Conservation (phyloP, 2,113 vertebrate genomes). For the Microcebus griseorufus region DNA sequence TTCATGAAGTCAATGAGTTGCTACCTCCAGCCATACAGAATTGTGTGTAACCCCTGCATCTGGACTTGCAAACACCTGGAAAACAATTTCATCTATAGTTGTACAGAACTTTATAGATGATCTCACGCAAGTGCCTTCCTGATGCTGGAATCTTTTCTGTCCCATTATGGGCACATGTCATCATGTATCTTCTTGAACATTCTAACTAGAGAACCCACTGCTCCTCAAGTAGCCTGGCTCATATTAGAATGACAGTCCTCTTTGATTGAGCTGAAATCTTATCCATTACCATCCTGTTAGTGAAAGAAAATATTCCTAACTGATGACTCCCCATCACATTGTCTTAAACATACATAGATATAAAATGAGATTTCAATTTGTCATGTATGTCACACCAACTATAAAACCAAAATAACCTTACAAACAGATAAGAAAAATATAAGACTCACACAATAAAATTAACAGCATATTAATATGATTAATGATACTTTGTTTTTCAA, state of each 20-base stretch:
- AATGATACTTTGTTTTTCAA: not conserved
- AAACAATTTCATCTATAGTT: not conserved
- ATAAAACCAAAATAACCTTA: conserved; percentile 26
- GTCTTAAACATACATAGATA: not conserved
- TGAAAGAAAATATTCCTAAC: not conserved
- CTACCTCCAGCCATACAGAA: not conserved
- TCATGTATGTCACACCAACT: not conserved
- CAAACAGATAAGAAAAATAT: not conserved
- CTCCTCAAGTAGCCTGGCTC: not conserved
- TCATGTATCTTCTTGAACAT: not conserved
- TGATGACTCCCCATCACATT: not conserved
- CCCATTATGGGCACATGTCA: not conserved
- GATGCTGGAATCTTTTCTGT: not conserved
- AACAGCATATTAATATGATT: not conserved
- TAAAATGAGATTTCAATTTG: conserved; percentile 8
- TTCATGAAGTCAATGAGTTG: not conserved
- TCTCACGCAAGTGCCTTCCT: not conserved
- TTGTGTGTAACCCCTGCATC: not conserved
- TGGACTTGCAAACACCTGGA: not conserved
- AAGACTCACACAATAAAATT: not conserved
- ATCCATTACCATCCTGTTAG: not conserved
- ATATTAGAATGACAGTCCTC: not conserved
- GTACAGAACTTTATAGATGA: not conserved
- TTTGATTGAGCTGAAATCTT: not conserved
- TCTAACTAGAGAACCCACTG: not conserved